These are phyloP conservation scores for Axinella damicornis DNA, from an alignment of 37 sponge, comb jelly and placozoan genomes.

Conservation along the genomic window DNA sequence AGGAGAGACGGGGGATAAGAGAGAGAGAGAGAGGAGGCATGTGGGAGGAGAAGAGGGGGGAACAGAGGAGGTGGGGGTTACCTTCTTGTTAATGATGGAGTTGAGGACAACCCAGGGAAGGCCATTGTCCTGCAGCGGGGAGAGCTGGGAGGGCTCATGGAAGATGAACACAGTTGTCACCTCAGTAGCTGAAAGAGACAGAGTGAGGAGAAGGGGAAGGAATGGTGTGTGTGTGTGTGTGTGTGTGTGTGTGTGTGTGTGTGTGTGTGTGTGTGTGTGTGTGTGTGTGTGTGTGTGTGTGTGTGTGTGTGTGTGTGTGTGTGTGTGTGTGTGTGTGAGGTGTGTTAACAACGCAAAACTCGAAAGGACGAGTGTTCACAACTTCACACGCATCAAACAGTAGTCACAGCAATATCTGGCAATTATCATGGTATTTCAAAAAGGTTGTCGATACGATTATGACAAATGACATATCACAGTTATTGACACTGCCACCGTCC, in stretches of 20 bases:
- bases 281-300: not conserved
- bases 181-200: slow-evolving; percentile 80
- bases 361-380: too few relatives aligned
- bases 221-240: slow-evolving; percentile 45
- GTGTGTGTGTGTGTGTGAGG: too few relatives aligned
- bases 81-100: slow-evolving; percentile 89
- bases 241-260: slow-evolving; percentile 33
- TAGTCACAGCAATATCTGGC: too few relatives aligned
- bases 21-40: not conserved
- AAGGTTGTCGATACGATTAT: too few relatives aligned
- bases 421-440: too few relatives aligned
- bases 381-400: too few relatives aligned
- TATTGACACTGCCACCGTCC: too few relatives aligned
- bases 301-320: too few relatives aligned
- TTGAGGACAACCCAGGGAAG: slow-evolving; percentile 92
- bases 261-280: not conserved
- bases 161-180: slow-evolving; percentile 88
- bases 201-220: too few relatives aligned
- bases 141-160: slow-evolving; percentile 92
- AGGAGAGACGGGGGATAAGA: not conserved
- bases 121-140: slow-evolving; percentile 90
- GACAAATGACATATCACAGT: too few relatives aligned
- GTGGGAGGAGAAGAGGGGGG: not conserved
- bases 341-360: too few relatives aligned
- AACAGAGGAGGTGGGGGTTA: slow-evolving; percentile 36